Percentiles rank a stretch among this genome's conserved stretches.
phyloP scores from a whole-genome alignment of 2,797 vertebrate genomes.

The Odontamblyopus rebecca region DNA sequence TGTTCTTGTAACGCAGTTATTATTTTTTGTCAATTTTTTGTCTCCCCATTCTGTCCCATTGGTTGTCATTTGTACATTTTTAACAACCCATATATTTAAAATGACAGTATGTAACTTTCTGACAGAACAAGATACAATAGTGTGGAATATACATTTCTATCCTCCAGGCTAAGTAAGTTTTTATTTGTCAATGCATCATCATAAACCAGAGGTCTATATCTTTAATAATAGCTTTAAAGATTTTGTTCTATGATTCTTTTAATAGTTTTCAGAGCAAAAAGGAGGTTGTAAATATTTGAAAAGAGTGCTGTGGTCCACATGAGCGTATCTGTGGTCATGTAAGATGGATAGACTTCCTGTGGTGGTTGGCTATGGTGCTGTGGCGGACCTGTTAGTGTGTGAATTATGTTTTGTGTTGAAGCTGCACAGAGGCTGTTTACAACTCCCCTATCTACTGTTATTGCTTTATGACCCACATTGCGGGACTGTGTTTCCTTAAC shows the following conservation, averaged over 20 bases:
- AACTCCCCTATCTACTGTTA: constrained; percentile 49
- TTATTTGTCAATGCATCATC: neutral
- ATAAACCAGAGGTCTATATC: neutral
- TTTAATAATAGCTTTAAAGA: neutral
- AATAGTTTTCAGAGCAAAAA: constrained; percentile 8
- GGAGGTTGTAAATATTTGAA: constrained; percentile 15
- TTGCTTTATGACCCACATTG: constrained; percentile 38
- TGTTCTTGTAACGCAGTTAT: too few species aligned
- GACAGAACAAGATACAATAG: too few species aligned
- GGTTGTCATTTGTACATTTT: neutral
- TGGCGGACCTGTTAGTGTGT: constrained; percentile 26
- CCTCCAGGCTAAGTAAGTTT: too few species aligned
- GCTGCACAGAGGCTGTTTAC: constrained; percentile 48
- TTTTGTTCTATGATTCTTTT: neutral
- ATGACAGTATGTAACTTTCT: too few species aligned
- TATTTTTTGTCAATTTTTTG: too few species aligned
- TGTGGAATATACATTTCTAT: too few species aligned
- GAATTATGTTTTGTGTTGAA: constrained; percentile 45
- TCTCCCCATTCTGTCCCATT: neutral
- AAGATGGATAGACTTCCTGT: constrained; percentile 50
- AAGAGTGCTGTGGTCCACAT: constrained; percentile 6
- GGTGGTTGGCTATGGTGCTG: constrained; percentile 15
- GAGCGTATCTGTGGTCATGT: constrained; percentile 12
- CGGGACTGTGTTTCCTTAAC: constrained; percentile 41
- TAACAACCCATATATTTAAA: neutral